Conservation (phyloP, 2,113 vertebrate genomes). For the Microcebus ravelobensis region DNA sequence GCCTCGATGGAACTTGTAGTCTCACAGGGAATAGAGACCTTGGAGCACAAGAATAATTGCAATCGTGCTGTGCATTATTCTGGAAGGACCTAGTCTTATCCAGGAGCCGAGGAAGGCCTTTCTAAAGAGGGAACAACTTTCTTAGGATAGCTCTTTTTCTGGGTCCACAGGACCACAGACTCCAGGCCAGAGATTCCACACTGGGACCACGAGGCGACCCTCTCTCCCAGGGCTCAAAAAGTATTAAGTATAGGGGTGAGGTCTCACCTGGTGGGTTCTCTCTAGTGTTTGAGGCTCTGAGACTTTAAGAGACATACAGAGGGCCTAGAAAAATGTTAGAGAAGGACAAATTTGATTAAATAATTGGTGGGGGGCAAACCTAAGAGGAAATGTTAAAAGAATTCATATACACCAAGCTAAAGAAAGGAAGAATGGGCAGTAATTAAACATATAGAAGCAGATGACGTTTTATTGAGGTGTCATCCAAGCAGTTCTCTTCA, state of each 20-base stretch:
- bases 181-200: neutral
- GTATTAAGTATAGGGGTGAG: neutral
- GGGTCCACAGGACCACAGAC: neutral
- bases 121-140: neutral
- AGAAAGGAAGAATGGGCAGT: neutral
- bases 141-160: neutral
- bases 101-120: neutral
- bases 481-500: neutral
- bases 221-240: neutral
- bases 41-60: neutral
- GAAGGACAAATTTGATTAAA: neutral
- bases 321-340: neutral
- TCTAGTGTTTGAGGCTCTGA: neutral
- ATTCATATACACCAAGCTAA: neutral
- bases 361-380: neutral
- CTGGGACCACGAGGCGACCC: neutral
- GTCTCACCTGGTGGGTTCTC: neutral
- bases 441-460: neutral
- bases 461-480: neutral
- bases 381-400: neutral
- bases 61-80: neutral
- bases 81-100: neutral
- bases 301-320: neutral
- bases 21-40: neutral
- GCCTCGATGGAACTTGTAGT: neutral